A percentile compares a stretch with the other conserved stretches of the same genome.
Evolutionary conservation across 2,113 vertebrate species (phyloP).

Genomic region (Brachirus orientalis): DNA sequence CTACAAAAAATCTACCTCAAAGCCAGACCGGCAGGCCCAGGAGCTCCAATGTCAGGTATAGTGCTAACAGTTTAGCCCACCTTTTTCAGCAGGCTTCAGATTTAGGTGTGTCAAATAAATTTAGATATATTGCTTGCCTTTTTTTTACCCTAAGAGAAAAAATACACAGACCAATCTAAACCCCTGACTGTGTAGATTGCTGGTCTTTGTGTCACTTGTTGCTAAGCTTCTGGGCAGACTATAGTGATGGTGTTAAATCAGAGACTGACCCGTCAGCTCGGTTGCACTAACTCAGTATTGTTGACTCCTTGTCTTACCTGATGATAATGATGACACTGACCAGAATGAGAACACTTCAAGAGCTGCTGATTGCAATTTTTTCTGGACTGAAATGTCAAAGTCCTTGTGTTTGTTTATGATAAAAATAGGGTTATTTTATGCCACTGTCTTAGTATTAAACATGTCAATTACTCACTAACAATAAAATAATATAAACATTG

Average conservation of each 20-base stretch:
- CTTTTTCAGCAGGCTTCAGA: slow-evolving; percentile 39
- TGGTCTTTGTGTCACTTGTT: slow-evolving; percentile 75
- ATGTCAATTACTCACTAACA: too few relatives aligned
- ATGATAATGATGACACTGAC: too few relatives aligned
- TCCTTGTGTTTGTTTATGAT: too few relatives aligned
- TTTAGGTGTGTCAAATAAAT: neutral
- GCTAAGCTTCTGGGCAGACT: slow-evolving; percentile 73
- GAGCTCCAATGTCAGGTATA: slow-evolving; percentile 82
- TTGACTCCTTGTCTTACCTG: slow-evolving; percentile 2
- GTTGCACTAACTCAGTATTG: slow-evolving; percentile 13
- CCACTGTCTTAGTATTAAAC: too few relatives aligned
- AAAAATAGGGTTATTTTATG: too few relatives aligned
- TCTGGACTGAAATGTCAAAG: neutral
- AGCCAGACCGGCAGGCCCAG: slow-evolving; percentile 69
- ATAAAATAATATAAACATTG: too few relatives aligned
- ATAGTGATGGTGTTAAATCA: slow-evolving; percentile 34
- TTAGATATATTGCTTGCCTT: neutral
- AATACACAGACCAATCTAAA: slow-evolving; percentile 62
- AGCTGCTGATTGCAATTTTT: neutral
- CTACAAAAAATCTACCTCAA: slow-evolving; percentile 72
- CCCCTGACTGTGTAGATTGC: slow-evolving; percentile 45
- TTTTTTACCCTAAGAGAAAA: slow-evolving; percentile 10
- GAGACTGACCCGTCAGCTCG: slow-evolving; percentile 27
- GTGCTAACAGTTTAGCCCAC: slow-evolving; percentile 53
- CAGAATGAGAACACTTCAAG: neutral